phyloP scores from a whole-genome alignment of 2,888 invertebrate genomes.

The Notodonta ziczac region DNA sequence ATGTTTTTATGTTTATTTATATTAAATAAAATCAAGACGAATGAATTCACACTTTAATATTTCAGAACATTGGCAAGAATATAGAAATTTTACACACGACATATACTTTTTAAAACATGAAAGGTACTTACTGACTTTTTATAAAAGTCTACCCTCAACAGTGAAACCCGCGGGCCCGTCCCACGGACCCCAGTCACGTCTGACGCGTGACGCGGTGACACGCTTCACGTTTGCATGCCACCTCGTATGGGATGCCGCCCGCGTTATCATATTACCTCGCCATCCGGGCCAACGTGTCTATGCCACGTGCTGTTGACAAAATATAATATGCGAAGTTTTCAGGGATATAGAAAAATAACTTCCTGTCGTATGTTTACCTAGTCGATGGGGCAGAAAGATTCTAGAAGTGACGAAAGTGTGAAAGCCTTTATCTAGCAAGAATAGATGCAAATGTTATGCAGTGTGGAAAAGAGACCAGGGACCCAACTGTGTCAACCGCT shows the following conservation, averaged over 20 bases:
- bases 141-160: not conserved
- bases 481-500: too few relatives aligned
- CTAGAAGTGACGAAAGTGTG: too few relatives aligned
- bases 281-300: not conserved
- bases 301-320: not conserved
- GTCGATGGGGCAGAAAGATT: too few relatives aligned
- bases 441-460: too few relatives aligned
- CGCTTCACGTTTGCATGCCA: not conserved
- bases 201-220: not conserved
- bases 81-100: not conserved
- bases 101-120: not conserved
- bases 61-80: too few relatives aligned
- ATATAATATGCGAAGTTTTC: not conserved
- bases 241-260: not conserved
- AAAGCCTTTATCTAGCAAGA: too few relatives aligned
- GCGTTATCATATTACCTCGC: not conserved
- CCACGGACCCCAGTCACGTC: constrained; percentile 3
- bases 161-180: not conserved
- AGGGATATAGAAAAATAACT: too few relatives aligned
- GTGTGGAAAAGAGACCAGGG: too few relatives aligned
- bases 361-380: too few relatives aligned
- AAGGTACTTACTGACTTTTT: not conserved
- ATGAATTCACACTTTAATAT: too few relatives aligned
- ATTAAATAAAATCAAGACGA: too few relatives aligned
- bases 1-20: too few relatives aligned